Percentiles rank a stretch among this genome's conserved stretches.
These are phyloP conservation scores for Conger conger DNA, from an alignment of 2,113 vertebrate genomes.

Conservation along the genomic window DNA sequence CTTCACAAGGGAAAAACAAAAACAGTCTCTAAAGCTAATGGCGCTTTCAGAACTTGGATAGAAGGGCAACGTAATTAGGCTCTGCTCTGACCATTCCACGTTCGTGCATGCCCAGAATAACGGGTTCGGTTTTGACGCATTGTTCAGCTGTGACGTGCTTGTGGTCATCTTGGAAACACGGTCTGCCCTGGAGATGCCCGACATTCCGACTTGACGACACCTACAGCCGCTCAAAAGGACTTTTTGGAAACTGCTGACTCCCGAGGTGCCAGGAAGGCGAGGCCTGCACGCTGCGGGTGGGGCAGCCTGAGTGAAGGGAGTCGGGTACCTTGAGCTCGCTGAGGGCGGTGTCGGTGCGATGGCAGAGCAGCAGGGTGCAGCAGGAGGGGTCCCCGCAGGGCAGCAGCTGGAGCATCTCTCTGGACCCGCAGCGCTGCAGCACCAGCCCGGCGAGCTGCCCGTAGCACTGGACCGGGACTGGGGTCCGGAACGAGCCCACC, in stretches of 20 bases:
- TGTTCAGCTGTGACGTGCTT: too few relatives aligned
- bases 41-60: too few relatives aligned
- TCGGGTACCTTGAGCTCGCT: constrained; percentile 85
- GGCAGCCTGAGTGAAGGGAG: not conserved
- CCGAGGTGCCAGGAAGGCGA: not conserved
- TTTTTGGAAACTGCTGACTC: too few relatives aligned
- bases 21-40: not conserved
- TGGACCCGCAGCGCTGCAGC: constrained; percentile 68
- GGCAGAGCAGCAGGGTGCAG: constrained; percentile 86
- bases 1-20: too few relatives aligned
- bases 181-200: too few relatives aligned
- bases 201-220: too few relatives aligned
- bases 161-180: too few relatives aligned
- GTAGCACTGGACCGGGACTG: constrained; percentile 68
- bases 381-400: constrained; percentile 63
- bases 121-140: too few relatives aligned
- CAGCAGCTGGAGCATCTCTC: constrained; percentile 79
- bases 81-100: not conserved
- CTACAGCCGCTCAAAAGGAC: too few relatives aligned
- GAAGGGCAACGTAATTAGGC: too few relatives aligned
- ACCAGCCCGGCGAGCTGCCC: constrained; percentile 71
- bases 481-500: constrained; percentile 69
- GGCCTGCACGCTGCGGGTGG: constrained; percentile 60
- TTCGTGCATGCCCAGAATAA: too few relatives aligned
- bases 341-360: constrained; percentile 84